Percentiles rank a stretch among this genome's conserved stretches.
phyloP scores from a whole-genome alignment of 2,113 vertebrate species.

The Oxyruncus cristatus region DNA sequence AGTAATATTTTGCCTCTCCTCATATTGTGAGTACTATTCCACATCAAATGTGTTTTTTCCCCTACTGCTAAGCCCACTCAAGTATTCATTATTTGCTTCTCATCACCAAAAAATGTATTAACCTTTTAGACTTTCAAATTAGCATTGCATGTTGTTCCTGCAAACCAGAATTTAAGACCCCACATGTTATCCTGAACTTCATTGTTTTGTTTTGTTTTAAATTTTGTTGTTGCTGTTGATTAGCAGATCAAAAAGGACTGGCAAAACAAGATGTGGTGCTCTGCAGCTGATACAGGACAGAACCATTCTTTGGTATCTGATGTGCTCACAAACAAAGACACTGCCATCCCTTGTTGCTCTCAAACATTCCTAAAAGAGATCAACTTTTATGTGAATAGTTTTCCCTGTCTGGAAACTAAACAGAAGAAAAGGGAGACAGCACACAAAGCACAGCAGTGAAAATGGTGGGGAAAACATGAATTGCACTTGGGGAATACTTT shows the following conservation, averaged over 20 bases:
- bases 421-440: not conserved
- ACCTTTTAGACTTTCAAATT: not conserved
- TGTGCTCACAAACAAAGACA: not conserved
- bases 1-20: not conserved
- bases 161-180: not conserved
- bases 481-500: not conserved
- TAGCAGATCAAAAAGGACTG: not conserved
- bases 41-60: not conserved
- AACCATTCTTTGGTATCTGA: not conserved
- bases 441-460: not conserved
- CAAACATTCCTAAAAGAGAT: not conserved
- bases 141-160: not conserved
- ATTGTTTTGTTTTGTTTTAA: not conserved
- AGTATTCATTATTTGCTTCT: not conserved
- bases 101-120: not conserved
- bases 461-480: not conserved
- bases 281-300: not conserved
- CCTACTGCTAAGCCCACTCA: not conserved
- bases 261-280: not conserved
- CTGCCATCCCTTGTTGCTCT: not conserved
- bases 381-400: not conserved
- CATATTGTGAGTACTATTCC: not conserved
- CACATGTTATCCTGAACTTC: not conserved
- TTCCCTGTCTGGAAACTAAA: not conserved
- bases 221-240: not conserved